Conservation (phyloP, 2,888 invertebrate genomes). For the Mactromeris polynyma region DNA sequence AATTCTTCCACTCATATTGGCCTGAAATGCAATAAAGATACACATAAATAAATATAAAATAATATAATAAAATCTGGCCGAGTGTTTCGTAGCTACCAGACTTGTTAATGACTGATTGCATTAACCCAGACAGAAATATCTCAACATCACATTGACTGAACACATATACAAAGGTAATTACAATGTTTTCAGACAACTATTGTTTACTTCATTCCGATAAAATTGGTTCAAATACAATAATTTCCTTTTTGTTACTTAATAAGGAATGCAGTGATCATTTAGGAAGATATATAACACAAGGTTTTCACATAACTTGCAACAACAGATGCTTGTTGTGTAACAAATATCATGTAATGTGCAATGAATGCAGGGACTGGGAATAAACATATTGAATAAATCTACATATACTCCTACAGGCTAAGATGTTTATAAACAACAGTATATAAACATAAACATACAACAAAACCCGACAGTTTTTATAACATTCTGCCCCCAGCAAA, state of each 20-base stretch:
- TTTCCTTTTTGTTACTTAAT: background rate
- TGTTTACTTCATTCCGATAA: background rate
- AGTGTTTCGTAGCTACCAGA: no score
- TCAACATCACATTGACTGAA: background rate
- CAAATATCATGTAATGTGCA: background rate
- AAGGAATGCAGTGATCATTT: background rate
- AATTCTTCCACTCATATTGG: conserved; percentile 96
- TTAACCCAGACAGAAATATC: background rate
- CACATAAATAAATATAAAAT: no score
- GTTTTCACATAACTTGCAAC: background rate
- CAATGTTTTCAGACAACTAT: background rate
- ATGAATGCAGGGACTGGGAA: background rate
- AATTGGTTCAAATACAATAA: background rate
- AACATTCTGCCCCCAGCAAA: no score
- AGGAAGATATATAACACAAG: background rate
- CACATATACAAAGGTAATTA: background rate
- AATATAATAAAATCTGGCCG: no score
- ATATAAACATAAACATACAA: background rate
- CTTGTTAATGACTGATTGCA: no score
- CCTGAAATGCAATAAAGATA: conserved; percentile 87
- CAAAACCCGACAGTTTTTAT: background rate
- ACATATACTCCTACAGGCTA: background rate
- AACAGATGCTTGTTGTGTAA: background rate
- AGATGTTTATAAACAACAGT: background rate
- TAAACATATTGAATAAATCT: background rate